Conservation (phyloP, 2,113 vertebrate species). For the Physeter macrocephalus region DNA sequence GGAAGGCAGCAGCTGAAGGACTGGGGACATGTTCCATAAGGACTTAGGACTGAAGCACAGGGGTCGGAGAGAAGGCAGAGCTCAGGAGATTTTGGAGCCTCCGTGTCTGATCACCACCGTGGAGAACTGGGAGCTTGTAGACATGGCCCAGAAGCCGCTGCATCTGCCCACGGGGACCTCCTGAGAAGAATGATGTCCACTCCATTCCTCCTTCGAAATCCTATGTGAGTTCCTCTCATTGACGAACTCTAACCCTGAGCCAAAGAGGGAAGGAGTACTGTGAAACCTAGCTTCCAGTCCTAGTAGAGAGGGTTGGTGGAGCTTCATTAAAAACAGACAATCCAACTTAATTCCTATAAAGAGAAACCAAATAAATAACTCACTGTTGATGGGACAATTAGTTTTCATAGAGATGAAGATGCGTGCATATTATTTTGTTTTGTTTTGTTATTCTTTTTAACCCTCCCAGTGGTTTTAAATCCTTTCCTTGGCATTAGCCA, state of each 20-base stretch:
- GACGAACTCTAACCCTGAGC: not conserved
- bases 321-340: not conserved
- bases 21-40: accelerated
- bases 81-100: accelerated
- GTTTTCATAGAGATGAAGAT: not conserved
- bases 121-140: too few species aligned
- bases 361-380: not conserved
- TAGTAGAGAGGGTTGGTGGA: not conserved
- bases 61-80: too few species aligned
- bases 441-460: not conserved
- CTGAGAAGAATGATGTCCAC: not conserved
- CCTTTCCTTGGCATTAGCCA: not conserved
- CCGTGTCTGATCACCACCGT: accelerated
- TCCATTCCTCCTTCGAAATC: accelerated
- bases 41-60: accelerated
- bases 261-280: not conserved
- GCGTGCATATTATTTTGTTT: not conserved
- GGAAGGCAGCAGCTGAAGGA: not conserved
- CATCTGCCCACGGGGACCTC: accelerated
- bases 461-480: not conserved
- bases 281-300: not conserved
- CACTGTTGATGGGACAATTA: not conserved
- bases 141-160: accelerated
- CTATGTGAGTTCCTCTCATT: not conserved
- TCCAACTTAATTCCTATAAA: not conserved